Evolutionary conservation across 1,140 invertebrate genomes (phyloP), one percentile per base, ranked within the genome.

Genomic region (Dinoponera quadriceps): DNA sequence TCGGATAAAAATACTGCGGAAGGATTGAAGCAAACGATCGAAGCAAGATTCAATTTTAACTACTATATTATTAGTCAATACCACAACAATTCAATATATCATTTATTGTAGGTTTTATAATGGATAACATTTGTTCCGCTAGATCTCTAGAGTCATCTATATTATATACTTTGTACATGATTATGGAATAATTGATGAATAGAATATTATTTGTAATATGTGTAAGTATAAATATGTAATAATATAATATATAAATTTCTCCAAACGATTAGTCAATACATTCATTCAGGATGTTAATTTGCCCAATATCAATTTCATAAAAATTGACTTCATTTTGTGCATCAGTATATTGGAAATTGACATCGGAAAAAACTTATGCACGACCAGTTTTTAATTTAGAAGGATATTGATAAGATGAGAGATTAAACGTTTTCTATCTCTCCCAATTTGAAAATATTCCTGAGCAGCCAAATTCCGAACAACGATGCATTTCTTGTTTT

Each of bases 401-500:
- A 27, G 22, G 48, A 68, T 68, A 16, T 68, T 49, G 9, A 27
- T 68, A 44, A 13, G 51, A 68, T 27, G 65, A 49, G 65, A 49
- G 65, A 27, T 51, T n/a, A 51, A 14, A 49, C 51, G 44, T 68
- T 51, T 68, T 27, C 48, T 68, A 68, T 51, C 4, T 68, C 0
- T 51, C 65, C 65, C 65, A 68, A 68, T 68, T 68, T 27, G 65
- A 68, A 68, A 68, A 68, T 51, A 68, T 51, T 29, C 22, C 48
- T 29, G 65, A 68, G 0, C 44, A 68, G n/a, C 9, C 25, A 68
- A 51, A 51, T 18, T 68, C 65, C 11, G 16, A 68, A 68, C 65
- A 68, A 68, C 16, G 4, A 68, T 68, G 65, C 5, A 3, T 68
- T 5, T 68, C 44, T 22, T 4, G 22, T 68, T 68, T 68, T 13